These are phyloP conservation scores for Euproctis similis DNA, from an alignment of 2,888 invertebrate species.

Conservation along the genomic window DNA sequence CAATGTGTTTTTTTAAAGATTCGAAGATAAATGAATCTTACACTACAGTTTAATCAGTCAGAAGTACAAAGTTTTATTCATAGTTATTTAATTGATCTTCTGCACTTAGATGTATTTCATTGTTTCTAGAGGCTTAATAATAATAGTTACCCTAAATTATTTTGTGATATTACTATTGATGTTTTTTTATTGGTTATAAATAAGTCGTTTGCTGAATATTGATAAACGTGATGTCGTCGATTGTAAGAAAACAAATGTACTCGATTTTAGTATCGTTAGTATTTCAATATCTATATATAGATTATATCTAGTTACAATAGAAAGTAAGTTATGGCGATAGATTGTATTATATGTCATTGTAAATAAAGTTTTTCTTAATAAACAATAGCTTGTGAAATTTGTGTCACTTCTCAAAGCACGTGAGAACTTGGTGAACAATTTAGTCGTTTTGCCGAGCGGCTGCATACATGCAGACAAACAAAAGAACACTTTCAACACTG, in stretches of 20 bases:
- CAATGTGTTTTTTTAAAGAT: too few species aligned
- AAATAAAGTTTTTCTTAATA: constrained; percentile 67
- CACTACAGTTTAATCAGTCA: too few species aligned
- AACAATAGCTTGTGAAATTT: constrained; percentile 50
- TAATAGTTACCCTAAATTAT: constrained; percentile 72
- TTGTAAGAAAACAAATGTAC: constrained; percentile 12
- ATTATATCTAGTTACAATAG: constrained; percentile 46
- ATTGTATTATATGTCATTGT: constrained; percentile 71
- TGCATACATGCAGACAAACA: constrained; percentile 25
- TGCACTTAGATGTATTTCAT: too few species aligned
- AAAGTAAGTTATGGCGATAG: constrained; percentile 54
- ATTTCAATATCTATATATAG: constrained; percentile 31
- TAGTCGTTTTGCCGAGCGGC: constrained; percentile 26
- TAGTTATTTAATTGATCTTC: too few species aligned
- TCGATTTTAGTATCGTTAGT: constrained; percentile 26
- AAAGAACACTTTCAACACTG: constrained; percentile 28
- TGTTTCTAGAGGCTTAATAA: constrained; percentile 47
- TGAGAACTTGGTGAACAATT: constrained; percentile 41
- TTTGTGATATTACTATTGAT: constrained; percentile 67
- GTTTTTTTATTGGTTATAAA: constrained; percentile 33
- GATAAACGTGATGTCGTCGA: constrained; percentile 7
- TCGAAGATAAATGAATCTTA: too few species aligned
- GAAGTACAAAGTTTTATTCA: too few species aligned
- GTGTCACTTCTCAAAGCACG: constrained; percentile 45
- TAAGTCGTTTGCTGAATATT: constrained; percentile 21